Base-by-base conservation (phyloP, 64 coral and sea anemone genomes). In the Orbicella faveolata region DNA sequence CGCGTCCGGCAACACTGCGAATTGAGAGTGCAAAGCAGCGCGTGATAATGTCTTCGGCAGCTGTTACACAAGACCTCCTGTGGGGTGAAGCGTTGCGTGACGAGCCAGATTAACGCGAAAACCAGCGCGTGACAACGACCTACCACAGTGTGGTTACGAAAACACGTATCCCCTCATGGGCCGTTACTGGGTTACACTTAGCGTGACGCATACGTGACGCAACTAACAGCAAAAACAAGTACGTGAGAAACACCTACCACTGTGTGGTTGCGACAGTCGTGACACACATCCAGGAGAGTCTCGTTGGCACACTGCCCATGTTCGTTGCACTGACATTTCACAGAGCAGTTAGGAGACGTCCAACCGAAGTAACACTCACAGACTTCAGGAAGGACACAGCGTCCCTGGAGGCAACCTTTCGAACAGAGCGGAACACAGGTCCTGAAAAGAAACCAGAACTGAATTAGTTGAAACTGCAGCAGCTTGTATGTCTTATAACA, bases 311-410 rank as follows among this genome's bases (percentile, higher is more conserved):
- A 99, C 75, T 94, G 93, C 0, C 97, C 97, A 48, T 99, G 94
- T 0, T 87, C 53, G 91, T 99, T 91, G 80, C 97, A 99, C 21
- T 23, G 65, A 52, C 97, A 99, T 70, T 90, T 78, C 23, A 85
- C 66, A 7, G 97, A 93, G 76, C 97, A 99, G 79, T 96, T 94
- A 26, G 4, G 61, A 3, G 90, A 82, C 7, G 94, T 95, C 88
- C 88, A 99, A 19, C 97, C 97, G 74, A 99, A 99, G 75, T 83
- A 15, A 79, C 97, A 99, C 0, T 53, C 48, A 36, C 97, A 99
- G 13, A 82, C 48, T 25, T 99, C 90, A 18, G 97, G 97, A 33
- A 20, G 52, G 13, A 89, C 81, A 55, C 97, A 99, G 3, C 21
- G 25, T 6, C 97, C 97, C 0, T 88, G 76, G 9, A 72, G 53